Evolutionary conservation across 2,888 invertebrate genomes (phyloP).

Genomic region (Chironomus tentans): DNA sequence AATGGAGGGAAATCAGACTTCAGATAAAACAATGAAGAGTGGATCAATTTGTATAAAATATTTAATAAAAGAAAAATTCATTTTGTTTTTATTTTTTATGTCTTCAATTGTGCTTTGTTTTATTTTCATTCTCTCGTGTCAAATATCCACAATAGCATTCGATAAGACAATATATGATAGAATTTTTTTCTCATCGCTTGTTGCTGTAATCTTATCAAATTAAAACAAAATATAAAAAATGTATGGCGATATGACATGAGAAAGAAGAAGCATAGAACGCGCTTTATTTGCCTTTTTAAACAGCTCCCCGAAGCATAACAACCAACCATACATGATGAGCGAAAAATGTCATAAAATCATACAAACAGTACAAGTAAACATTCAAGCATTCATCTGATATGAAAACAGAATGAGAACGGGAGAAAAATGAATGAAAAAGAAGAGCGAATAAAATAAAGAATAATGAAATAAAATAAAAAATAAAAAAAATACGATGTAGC

Average conservation of each 20-base stretch:
- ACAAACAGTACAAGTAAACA: slow-evolving; percentile 15
- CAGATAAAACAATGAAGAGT: no score
- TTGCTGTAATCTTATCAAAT: slow-evolving; percentile 27
- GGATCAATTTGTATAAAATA: background rate
- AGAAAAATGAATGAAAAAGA: background rate
- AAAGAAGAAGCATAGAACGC: background rate
- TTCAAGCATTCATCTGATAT: slow-evolving; percentile 16
- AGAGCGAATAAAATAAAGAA: background rate
- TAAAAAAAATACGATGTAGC: slow-evolving; percentile 4
- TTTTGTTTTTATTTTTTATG: background rate
- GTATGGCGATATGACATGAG: background rate
- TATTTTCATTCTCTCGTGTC: background rate
- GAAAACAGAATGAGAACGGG: background rate
- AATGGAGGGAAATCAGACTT: no score
- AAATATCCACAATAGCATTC: background rate
- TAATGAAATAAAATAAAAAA: background rate
- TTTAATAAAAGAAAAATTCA: background rate
- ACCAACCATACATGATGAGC: slow-evolving; percentile 17
- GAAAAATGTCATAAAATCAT: slow-evolving; percentile 24
- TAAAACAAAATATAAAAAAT: slow-evolving; percentile 16
- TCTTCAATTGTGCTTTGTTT: background rate
- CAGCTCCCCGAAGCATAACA: slow-evolving; percentile 14
- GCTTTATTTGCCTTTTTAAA: slow-evolving; percentile 10
- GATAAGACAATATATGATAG: background rate
- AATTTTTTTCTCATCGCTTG: slow-evolving; percentile 3